Evolutionary conservation across 2,797 vertebrate genomes (phyloP).

Genomic region (Anguilla marmorata): DNA sequence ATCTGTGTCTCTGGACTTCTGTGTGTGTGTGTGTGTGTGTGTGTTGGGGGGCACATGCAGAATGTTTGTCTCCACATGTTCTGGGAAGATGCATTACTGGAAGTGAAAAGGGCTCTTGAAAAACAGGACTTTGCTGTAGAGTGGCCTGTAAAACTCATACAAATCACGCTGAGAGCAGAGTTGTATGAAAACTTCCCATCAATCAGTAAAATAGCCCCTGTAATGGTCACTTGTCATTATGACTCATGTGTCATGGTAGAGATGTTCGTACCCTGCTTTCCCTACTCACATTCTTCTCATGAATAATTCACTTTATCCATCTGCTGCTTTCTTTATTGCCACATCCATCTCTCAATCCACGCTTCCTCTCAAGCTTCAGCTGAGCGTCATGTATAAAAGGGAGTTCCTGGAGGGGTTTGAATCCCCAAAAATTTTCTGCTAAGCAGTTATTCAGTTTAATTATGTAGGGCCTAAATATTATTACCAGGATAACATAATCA

Average conservation of each 20-base stretch:
- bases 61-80: not conserved
- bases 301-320: conserved; percentile 68
- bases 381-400: not conserved
- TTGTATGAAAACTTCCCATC: conserved; percentile 17
- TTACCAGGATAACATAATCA: not conserved
- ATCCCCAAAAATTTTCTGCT: not conserved
- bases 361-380: not conserved
- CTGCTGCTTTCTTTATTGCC: conserved; percentile 37
- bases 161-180: not conserved
- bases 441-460: not conserved
- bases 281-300: conserved; percentile 62
- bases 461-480: not conserved
- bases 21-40: conserved; percentile 1
- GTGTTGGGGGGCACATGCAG: not conserved
- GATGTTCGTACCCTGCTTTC: conserved; percentile 47
- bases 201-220: conserved; percentile 24
- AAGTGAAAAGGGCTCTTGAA: not conserved
- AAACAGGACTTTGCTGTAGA: not conserved
- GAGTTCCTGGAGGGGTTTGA: conserved; percentile 1
- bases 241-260: conserved; percentile 59
- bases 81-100: not conserved
- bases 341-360: not conserved
- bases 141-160: not conserved
- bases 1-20: not conserved
- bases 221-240: conserved; percentile 57